phyloP scores from a whole-genome alignment of 2,888 invertebrate species.

The Heteromurus nitidus region DNA sequence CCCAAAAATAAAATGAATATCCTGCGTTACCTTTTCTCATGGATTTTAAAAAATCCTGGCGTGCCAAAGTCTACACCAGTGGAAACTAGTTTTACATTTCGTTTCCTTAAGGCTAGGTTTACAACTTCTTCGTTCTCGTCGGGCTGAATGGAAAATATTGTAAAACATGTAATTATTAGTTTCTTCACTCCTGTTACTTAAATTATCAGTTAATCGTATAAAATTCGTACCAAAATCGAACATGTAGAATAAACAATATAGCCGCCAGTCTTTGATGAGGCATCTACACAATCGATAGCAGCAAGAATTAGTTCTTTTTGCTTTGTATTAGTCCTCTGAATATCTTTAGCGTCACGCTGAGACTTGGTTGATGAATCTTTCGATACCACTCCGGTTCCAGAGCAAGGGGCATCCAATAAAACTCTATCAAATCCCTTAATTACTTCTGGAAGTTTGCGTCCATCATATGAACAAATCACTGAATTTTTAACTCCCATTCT shows the following conservation, averaged over 20 bases:
- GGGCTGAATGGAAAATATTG: constrained; percentile 79
- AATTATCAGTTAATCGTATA: neutral
- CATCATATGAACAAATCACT: constrained; percentile 92
- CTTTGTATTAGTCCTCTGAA: constrained; percentile 92
- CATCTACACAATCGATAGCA: constrained; percentile 97
- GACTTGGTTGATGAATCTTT: constrained; percentile 98
- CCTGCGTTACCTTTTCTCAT: constrained; percentile 79
- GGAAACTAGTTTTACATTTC: constrained; percentile 92
- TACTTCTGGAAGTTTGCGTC: constrained; percentile 85
- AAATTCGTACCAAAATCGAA: constrained; percentile 86
- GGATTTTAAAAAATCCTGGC: constrained; percentile 93
- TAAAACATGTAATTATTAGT: too few relatives aligned
- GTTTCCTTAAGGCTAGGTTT: constrained; percentile 93
- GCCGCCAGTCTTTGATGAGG: constrained; percentile 93
- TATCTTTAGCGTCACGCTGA: constrained; percentile 90
- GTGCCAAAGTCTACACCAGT: constrained; percentile 96
- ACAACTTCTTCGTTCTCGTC: constrained; percentile 99
- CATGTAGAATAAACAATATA: constrained; percentile 99
- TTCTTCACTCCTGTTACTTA: neutral
- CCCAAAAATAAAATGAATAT: too few relatives aligned
- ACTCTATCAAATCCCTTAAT: constrained; percentile 96
- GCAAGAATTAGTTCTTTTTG: constrained; percentile 94
- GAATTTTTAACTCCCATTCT: constrained; percentile 96
- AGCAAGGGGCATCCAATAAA: constrained; percentile 97
- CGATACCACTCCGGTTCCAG: constrained; percentile 97